Conservation (phyloP, 2,888 invertebrate genomes). For the Gastracanthus pulcherrimus region DNA sequence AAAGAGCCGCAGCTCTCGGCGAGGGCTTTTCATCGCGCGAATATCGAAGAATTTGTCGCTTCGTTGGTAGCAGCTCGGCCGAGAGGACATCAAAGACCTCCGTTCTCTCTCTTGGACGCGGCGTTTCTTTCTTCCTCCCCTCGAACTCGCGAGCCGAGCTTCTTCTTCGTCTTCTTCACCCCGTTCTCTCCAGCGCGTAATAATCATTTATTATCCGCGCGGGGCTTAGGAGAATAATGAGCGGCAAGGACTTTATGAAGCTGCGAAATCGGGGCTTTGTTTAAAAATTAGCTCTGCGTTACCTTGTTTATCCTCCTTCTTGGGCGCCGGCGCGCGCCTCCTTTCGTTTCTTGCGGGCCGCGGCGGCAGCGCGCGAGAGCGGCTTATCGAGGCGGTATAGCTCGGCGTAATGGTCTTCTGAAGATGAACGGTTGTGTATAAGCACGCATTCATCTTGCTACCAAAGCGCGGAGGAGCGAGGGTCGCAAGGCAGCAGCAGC, state of each 20-base stretch:
- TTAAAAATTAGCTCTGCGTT: conserved; percentile 74
- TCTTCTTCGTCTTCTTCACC: conserved; percentile 39
- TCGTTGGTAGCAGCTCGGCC: conserved; percentile 70
- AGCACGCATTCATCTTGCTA: conserved; percentile 48
- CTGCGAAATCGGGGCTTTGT: conserved; percentile 73
- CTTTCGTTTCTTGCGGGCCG: conserved; percentile 27
- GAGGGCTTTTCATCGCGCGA: conserved; percentile 74
- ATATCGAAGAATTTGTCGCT: conserved; percentile 77
- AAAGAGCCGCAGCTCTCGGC: conserved; percentile 23
- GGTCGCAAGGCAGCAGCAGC: too few relatives aligned
- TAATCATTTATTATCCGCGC: conserved; percentile 76
- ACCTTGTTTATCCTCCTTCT: conserved; percentile 49
- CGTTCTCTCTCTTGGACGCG: conserved; percentile 58
- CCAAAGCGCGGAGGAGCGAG: not conserved
- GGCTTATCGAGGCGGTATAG: conserved; percentile 52
- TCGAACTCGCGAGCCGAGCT: conserved; percentile 46
- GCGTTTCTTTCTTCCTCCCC: conserved; percentile 57
- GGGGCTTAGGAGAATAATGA: conserved; percentile 70
- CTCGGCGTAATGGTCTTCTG: conserved; percentile 49
- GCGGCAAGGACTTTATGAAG: conserved; percentile 71
- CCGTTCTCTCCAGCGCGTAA: conserved; percentile 63
- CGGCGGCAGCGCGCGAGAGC: not conserved
- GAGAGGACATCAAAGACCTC: conserved; percentile 75
- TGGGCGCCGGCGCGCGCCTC: too few relatives aligned
- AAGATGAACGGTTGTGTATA: conserved; percentile 53